These are phyloP conservation scores for Alectura lathami DNA, from an alignment of 2,113 vertebrate genomes.

Conservation along the genomic window DNA sequence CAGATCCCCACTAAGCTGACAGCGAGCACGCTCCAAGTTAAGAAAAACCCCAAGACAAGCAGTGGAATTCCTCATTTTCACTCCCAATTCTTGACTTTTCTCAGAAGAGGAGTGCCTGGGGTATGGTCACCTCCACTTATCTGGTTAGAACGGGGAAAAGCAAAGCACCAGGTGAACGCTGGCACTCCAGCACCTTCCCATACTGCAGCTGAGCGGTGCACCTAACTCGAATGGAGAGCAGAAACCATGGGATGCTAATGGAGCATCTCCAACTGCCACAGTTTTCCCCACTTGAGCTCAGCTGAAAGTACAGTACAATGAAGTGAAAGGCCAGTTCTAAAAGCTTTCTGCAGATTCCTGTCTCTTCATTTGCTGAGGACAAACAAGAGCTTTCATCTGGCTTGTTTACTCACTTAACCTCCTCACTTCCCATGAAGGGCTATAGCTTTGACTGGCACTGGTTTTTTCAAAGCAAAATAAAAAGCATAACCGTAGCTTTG, in stretches of 20 bases:
- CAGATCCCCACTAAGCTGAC: not conserved
- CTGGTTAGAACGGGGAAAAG: not conserved
- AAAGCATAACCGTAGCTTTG: not conserved
- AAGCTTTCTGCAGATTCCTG: not conserved
- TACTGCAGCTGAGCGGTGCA: rapidly evolving
- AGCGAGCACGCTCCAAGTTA: not conserved
- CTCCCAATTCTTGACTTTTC: rapidly evolving
- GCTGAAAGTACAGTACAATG: conserved; percentile 4
- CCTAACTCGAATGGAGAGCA: rapidly evolving
- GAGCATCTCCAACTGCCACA: not conserved
- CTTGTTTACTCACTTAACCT: conserved; percentile 33
- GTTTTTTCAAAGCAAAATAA: not conserved
- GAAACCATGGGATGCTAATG: not conserved
- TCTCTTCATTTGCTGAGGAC: conserved; percentile 27
- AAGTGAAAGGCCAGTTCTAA: conserved; percentile 13
- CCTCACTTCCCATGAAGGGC: conserved; percentile 25
- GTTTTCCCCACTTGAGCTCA: not conserved
- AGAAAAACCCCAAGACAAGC: not conserved
- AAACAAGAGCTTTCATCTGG: conserved; percentile 42
- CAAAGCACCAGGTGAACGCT: rapidly evolving
- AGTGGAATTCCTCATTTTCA: not conserved
- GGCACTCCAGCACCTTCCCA: not conserved
- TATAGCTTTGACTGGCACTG: not conserved
- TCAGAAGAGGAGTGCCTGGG: rapidly evolving
- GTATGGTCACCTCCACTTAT: rapidly evolving